Evolutionary conservation across 2,888 invertebrate genomes (phyloP), one percentile per base, ranked within the genome.

Genomic region (Clunio marinus): DNA sequence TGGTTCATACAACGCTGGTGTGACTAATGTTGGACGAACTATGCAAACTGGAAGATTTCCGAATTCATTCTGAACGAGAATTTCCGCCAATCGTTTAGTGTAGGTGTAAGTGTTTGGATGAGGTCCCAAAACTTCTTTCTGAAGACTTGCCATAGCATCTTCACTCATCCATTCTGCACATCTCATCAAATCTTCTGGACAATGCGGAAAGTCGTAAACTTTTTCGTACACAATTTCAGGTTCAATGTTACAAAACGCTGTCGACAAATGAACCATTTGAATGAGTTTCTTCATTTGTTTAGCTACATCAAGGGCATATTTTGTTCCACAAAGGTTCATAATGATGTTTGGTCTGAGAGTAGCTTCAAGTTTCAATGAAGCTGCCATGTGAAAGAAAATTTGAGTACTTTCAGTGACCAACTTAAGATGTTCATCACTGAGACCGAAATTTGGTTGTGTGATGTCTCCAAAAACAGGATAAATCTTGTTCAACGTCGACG

Each of bases 211-310:
- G 76, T 91, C 83, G 80, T 89, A 85, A 60, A 89, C 85, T 79
- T 84, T 86, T 77, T 96, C 96, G 71, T 89, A 88, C 79, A 96
- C 86, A 67, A 88, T 86, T 10, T 88, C 86, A 72, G 89, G 84
- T 75, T 97, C 95, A 71, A 95, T 93, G 74, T 97, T 96, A 76
- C 96, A 95, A 77, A 96, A 98, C 0, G 97, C 96, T 0, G 97
- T 97, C 4, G 96, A 96, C n/a, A 96, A 83, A 77, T 98, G 95
- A 4, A 97, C 83, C 71, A 94, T 87, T 0, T 87, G 86, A 72
- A 83, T 82, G 24, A 97, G 80, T 8, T 89, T 84, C 72, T 86
- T 87, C 80, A 96, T 91, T 69, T 84, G 81, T 75, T 87, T 89
- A 71, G 88, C 88, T 15, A 96, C 77, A 22, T 88, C 84, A 27